phyloP scores from a whole-genome alignment of 1,140 invertebrate species.

The Anthonomus grandis region DNA sequence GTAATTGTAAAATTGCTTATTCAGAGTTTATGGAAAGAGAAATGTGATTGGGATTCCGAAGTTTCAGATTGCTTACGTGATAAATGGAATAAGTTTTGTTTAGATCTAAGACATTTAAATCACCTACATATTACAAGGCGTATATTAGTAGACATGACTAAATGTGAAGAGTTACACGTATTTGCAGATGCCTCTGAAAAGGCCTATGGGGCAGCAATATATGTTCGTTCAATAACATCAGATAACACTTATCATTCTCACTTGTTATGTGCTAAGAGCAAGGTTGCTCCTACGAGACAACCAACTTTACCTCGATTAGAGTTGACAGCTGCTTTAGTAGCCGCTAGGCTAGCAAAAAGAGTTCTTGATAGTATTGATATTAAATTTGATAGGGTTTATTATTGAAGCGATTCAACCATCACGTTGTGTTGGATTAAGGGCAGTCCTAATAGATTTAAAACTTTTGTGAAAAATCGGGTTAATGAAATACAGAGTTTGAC shows the following conservation, averaged over 20 bases:
- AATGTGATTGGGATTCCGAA: slow-evolving; percentile 44
- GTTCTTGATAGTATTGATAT: background rate
- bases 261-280: slow-evolving; percentile 33
- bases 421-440: slow-evolving; percentile 16
- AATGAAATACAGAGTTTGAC: slow-evolving; percentile 1
- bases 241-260: background rate
- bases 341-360: slow-evolving; percentile 21
- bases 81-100: slow-evolving; percentile 5
- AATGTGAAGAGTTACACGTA: slow-evolving; percentile 7
- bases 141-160: background rate
- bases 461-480: slow-evolving; percentile 15
- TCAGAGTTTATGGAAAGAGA: slow-evolving; percentile 41
- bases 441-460: background rate
- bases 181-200: slow-evolving; percentile 37
- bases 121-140: background rate
- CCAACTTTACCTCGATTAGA: slow-evolving; percentile 39
- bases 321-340: slow-evolving; percentile 34
- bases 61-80: slow-evolving; percentile 29
- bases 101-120: slow-evolving; percentile 1
- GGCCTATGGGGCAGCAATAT: slow-evolving; percentile 31
- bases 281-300: slow-evolving; percentile 38
- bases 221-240: slow-evolving; percentile 24
- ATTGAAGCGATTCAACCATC: slow-evolving; percentile 21
- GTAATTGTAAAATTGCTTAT: slow-evolving; percentile 42
- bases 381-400: slow-evolving; percentile 2